Evolutionary conservation across 2,113 vertebrate genomes (phyloP).

Genomic region (Corythaeola cristata): DNA sequence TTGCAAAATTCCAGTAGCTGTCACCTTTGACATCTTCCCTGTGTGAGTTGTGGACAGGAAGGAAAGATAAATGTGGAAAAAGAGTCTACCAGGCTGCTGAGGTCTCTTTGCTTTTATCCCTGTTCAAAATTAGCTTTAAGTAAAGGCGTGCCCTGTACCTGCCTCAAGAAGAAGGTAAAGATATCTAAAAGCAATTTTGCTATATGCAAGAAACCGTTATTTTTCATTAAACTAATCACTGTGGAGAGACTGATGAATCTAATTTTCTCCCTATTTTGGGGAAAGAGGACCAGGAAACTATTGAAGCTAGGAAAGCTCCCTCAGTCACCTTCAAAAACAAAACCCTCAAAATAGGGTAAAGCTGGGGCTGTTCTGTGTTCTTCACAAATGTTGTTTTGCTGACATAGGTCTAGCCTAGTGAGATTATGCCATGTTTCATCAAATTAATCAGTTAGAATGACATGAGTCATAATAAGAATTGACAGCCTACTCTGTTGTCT

Average conservation of each 20-base stretch:
- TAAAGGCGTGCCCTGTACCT: background rate
- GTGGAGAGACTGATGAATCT: background rate
- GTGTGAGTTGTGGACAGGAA: background rate
- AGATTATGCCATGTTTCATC: constrained; percentile 44
- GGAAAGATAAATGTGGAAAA: background rate
- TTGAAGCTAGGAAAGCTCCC: background rate
- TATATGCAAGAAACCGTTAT: background rate
- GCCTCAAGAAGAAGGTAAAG: background rate
- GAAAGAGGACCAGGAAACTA: background rate
- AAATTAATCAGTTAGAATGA: constrained; percentile 49
- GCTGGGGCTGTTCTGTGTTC: background rate
- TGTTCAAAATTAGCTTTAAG: background rate
- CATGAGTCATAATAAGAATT: constrained; percentile 41
- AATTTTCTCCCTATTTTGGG: background rate
- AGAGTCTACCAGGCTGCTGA: background rate
- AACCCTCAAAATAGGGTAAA: background rate
- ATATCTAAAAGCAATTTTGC: background rate
- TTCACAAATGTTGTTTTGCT: constrained; percentile 11
- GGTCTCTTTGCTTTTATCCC: background rate
- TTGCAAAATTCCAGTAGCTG: background rate
- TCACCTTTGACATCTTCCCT: background rate
- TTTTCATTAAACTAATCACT: background rate
- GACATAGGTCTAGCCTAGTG: constrained; percentile 31
- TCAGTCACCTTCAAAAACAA: background rate
- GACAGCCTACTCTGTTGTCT: constrained; percentile 35